Percentiles rank a stretch among this genome's conserved stretches.
Conservation (phyloP, 2,888 invertebrate species). For the Trissoscelio sp. region DNA sequence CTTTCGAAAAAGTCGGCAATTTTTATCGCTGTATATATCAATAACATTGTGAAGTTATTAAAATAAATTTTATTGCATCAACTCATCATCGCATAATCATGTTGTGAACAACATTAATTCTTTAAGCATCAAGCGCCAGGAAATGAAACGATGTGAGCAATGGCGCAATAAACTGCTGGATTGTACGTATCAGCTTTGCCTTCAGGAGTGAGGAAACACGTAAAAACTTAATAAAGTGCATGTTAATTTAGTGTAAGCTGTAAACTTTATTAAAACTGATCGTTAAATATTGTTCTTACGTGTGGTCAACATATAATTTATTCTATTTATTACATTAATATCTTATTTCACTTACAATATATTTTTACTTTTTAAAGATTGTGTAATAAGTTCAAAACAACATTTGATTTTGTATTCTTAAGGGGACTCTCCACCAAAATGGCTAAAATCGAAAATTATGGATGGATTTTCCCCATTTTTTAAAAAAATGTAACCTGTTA, state of each 20-base stretch:
- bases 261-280: slow-evolving; percentile 30
- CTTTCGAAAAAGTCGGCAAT: not conserved
- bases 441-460: no score
- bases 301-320: not conserved
- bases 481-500: no score
- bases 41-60: slow-evolving; percentile 1
- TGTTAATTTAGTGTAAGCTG: slow-evolving; percentile 31
- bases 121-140: slow-evolving; percentile 18
- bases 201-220: not conserved
- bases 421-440: no score
- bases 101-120: slow-evolving; percentile 31
- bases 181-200: slow-evolving; percentile 19
- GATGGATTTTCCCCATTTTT: no score
- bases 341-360: no score
- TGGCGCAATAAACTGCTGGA: slow-evolving; percentile 30
- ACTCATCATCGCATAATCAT: slow-evolving; percentile 20
- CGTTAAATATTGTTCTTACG: slow-evolving; percentile 14
- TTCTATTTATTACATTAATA: no score
- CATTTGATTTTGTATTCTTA: no score
- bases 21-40: not conserved
- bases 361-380: no score
- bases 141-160: slow-evolving; percentile 39
- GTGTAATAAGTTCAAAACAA: no score
- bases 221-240: slow-evolving; percentile 31
- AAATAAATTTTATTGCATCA: slow-evolving; percentile 11